Evolutionary conservation across 2,888 invertebrate species (phyloP).

Genomic region (Leptinotarsa juncta): DNA sequence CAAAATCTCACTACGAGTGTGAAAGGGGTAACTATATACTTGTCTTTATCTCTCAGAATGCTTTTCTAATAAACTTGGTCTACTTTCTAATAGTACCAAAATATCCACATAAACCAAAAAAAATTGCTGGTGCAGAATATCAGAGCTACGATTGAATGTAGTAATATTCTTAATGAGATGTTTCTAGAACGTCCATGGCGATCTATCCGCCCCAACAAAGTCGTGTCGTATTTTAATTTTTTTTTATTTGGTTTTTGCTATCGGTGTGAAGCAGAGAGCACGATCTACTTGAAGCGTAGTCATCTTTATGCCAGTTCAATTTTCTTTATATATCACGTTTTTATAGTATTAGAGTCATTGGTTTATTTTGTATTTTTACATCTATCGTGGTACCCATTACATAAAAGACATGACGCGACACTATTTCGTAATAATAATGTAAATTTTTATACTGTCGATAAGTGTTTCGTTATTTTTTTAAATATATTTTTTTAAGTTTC

Average conservation of each 20-base stretch:
- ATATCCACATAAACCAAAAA: no score
- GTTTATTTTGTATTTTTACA: conserved; percentile 56
- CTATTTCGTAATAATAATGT: conserved; percentile 58
- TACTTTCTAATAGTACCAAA: no score
- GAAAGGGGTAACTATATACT: no score
- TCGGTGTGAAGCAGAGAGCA: conserved; percentile 53
- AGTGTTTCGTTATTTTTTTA: conserved; percentile 64
- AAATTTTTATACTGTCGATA: conserved; percentile 61
- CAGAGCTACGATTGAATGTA: no score
- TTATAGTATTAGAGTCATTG: conserved; percentile 62
- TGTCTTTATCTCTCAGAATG: no score
- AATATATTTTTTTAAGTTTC: conserved; percentile 65
- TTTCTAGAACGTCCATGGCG: no score
- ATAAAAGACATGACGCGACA: conserved; percentile 64
- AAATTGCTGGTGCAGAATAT: no score
- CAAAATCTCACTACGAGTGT: no score
- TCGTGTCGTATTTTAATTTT: conserved; percentile 40
- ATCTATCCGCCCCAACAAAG: no score
- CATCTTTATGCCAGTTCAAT: conserved; percentile 64
- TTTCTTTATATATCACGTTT: conserved; percentile 57
- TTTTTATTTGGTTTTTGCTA: conserved; percentile 36
- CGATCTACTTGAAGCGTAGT: conserved; percentile 59
- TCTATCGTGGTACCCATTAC: conserved; percentile 42
- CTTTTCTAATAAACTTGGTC: no score
- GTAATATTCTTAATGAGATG: no score